Conservation (phyloP, 2,888 invertebrate species). For the Lasius fuliginosus region DNA sequence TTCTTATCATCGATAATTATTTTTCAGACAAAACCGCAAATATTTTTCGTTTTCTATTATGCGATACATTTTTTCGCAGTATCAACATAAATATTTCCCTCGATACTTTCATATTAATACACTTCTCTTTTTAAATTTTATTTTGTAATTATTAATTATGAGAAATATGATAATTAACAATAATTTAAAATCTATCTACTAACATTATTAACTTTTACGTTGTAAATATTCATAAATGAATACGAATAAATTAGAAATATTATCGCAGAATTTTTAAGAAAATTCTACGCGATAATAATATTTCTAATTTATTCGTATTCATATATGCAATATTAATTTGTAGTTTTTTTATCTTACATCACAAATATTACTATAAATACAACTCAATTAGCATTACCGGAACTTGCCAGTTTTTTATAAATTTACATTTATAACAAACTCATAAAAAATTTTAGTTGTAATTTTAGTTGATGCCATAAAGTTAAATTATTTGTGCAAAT, state of each 20-base stretch:
- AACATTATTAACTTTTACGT: not conserved
- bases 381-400: not conserved
- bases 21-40: conserved; percentile 32
- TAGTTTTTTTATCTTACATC: not conserved
- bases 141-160: not conserved
- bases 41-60: conserved; percentile 24
- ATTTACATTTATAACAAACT: not conserved
- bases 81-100: conserved; percentile 13
- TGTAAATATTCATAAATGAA: not conserved
- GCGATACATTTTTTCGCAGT: not conserved
- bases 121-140: not conserved
- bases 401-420: not conserved
- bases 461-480: not conserved
- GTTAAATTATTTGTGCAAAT: not conserved
- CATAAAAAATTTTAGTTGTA: not conserved
- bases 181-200: not conserved
- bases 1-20: conserved; percentile 50
- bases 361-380: not conserved
- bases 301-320: not conserved
- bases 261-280: not conserved
- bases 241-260: not conserved
- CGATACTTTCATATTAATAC: not conserved
- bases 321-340: not conserved
- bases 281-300: not conserved
- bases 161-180: not conserved